These are phyloP conservation scores for Philonicus albiceps DNA, from an alignment of 2,888 invertebrate genomes.

Conservation along the genomic window DNA sequence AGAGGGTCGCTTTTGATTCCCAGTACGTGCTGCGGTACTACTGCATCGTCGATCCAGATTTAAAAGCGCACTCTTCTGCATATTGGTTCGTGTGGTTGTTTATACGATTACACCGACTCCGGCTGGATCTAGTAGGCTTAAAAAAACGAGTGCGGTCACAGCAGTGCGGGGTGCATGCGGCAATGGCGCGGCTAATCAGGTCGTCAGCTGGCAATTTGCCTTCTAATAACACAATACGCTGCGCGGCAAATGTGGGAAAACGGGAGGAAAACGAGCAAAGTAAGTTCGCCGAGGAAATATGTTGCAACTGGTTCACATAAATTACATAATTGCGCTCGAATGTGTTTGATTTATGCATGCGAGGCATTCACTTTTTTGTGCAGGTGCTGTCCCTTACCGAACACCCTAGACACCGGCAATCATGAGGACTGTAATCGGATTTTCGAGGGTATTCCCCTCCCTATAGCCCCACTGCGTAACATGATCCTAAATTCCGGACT, in stretches of 20 bases:
- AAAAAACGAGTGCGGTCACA: background rate
- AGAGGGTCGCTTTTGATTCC: background rate
- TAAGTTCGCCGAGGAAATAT: slow-evolving; percentile 14
- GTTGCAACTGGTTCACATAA: slow-evolving; percentile 40
- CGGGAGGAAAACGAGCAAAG: background rate
- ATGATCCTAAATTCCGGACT: background rate
- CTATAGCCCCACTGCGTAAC: background rate
- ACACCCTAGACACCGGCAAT: background rate
- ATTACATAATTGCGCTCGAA: slow-evolving; percentile 37
- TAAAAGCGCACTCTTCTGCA: background rate
- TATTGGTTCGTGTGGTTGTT: background rate
- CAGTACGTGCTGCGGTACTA: background rate
- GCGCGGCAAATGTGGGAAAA: slow-evolving; percentile 29
- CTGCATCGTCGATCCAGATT: background rate
- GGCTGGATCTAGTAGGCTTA: background rate
- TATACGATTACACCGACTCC: background rate
- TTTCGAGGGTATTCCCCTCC: background rate
- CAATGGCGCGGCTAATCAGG: slow-evolving; percentile 14
- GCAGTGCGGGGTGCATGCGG: background rate
- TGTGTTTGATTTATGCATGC: slow-evolving; percentile 37
- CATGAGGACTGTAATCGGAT: background rate
- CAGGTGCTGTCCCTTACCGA: background rate
- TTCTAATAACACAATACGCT: slow-evolving; percentile 34
- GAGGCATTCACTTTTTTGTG: slow-evolving; percentile 33
- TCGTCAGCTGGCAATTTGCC: slow-evolving; percentile 42